These are phyloP conservation scores for Parauchenoglanis punctatus DNA, from an alignment of 2,797 vertebrate genomes.

Conservation along the genomic window DNA sequence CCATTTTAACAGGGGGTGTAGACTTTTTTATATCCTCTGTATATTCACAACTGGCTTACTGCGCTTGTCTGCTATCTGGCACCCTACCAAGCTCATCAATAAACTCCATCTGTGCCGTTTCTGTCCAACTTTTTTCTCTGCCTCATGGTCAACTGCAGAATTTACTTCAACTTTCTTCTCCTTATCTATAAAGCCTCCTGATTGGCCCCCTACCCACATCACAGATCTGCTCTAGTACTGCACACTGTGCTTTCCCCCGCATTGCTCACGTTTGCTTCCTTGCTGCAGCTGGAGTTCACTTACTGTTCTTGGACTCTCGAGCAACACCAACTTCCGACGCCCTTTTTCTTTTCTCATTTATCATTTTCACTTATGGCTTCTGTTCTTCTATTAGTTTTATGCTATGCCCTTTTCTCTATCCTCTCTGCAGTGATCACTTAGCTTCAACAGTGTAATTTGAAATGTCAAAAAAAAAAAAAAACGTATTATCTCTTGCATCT, in stretches of 20 bases:
- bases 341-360: not conserved
- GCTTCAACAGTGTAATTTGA: not conserved
- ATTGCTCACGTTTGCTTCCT: not conserved
- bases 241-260: slow-evolving; percentile 8
- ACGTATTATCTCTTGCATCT: not conserved
- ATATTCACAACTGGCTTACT: not conserved
- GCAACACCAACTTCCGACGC: not conserved
- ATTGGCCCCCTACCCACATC: slow-evolving; percentile 5
- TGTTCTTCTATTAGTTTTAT: not conserved
- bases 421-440: not conserved
- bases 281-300: not conserved
- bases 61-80: slow-evolving; percentile 27
- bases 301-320: not conserved
- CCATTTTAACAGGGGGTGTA: no score
- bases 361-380: not conserved
- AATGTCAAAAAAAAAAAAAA: not conserved
- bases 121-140: not conserved
- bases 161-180: slow-evolving; percentile 17
- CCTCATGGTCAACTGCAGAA: not conserved
- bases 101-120: slow-evolving; percentile 26
- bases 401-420: not conserved
- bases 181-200: not conserved
- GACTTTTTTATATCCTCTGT: no score
- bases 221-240: slow-evolving; percentile 7
- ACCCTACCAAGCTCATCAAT: slow-evolving; percentile 32